phyloP scores from a whole-genome alignment of 2,113 vertebrate species.

The Dromas ardeola region DNA sequence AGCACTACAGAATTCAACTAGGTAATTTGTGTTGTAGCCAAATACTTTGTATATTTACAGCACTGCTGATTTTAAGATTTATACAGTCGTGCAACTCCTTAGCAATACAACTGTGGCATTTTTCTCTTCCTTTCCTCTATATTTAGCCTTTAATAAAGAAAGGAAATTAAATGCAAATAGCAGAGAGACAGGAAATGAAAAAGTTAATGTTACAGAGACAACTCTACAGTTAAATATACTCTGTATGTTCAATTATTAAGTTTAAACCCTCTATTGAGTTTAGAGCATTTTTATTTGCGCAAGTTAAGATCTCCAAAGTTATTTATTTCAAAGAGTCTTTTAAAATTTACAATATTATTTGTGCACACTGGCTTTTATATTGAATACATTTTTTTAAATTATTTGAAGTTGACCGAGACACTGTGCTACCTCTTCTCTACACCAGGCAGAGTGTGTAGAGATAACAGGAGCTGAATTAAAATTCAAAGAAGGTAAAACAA shows the following conservation, averaged over 20 bases:
- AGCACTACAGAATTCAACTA: not conserved
- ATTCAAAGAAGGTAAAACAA: not conserved
- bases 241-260: not conserved
- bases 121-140: not conserved
- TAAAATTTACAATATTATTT: not conserved
- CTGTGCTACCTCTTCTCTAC: not conserved
- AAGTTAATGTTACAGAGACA: conserved; percentile 12
- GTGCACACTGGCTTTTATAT: not conserved
- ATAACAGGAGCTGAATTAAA: not conserved
- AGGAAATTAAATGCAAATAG: conserved; percentile 60
- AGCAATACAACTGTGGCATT: not conserved
- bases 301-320: not conserved
- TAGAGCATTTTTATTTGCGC: not conserved
- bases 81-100: not conserved
- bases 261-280: not conserved
- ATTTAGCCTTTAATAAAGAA: conserved; percentile 17
- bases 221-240: not conserved
- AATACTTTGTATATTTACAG: not conserved
- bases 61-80: conserved; percentile 29
- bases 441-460: not conserved
- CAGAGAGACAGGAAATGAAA: conserved; percentile 49
- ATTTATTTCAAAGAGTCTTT: not conserved
- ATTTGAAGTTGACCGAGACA: not conserved
- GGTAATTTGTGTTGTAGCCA: not conserved
- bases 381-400: not conserved